Conservation (phyloP, 2,113 vertebrate genomes). For the Abramis brama region DNA sequence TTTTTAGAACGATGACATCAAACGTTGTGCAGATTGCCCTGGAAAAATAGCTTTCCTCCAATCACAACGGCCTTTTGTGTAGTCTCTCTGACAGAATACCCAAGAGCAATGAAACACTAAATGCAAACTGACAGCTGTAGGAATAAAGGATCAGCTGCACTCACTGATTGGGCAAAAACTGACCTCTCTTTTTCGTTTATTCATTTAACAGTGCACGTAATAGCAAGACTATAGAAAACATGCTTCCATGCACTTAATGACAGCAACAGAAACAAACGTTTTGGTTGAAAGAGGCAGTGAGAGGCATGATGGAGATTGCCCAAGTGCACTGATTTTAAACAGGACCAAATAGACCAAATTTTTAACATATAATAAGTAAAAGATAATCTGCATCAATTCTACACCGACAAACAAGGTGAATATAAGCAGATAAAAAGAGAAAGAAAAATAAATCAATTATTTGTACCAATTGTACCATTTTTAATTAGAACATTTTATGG, state of each 20-base stretch:
- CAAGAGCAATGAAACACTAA: constrained; percentile 64
- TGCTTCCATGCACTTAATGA: not conserved
- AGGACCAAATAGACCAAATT: too few species aligned
- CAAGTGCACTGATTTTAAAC: not conserved
- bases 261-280: not conserved
- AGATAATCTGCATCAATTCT: not conserved
- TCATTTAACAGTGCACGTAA: constrained; percentile 55
- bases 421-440: too few species aligned
- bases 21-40: constrained; percentile 53
- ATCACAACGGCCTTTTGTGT: constrained; percentile 60
- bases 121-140: constrained; percentile 75
- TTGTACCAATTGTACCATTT: too few species aligned
- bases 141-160: constrained; percentile 65
- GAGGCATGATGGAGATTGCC: too few species aligned
- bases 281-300: too few species aligned
- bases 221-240: constrained; percentile 1
- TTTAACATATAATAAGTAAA: not conserved
- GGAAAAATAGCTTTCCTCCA: constrained; percentile 60
- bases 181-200: constrained; percentile 30
- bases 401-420: too few species aligned
- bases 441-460: too few species aligned
- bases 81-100: constrained; percentile 60
- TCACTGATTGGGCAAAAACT: constrained; percentile 54
- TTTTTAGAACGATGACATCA: constrained; percentile 67
- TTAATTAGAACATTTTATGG: too few species aligned